phyloP scores from a whole-genome alignment of 1,140 invertebrate genomes.

The Sitobion miscanthi region DNA sequence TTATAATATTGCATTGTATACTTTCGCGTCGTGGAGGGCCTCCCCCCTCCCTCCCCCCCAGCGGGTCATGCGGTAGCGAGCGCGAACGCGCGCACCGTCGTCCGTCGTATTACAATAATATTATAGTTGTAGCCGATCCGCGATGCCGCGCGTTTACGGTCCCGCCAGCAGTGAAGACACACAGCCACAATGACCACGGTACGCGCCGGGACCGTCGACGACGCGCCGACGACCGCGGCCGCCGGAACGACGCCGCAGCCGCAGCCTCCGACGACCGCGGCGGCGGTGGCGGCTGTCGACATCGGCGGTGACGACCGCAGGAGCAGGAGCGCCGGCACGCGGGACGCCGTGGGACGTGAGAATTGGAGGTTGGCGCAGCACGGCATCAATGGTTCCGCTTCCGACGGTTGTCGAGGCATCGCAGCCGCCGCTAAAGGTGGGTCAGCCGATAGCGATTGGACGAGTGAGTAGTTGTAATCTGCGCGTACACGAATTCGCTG shows the following conservation, averaged over 20 bases:
- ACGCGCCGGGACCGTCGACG: not conserved
- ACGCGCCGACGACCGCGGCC: not conserved
- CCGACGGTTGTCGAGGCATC: not conserved
- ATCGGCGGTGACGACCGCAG: not conserved
- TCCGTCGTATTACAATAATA: not conserved
- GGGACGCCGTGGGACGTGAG: slow-evolving; percentile 32
- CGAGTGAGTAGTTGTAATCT: not conserved
- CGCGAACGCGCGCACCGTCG: not conserved
- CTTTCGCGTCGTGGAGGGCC: not conserved
- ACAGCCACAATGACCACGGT: slow-evolving; percentile 2
- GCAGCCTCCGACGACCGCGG: not conserved
- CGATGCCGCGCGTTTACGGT: not conserved
- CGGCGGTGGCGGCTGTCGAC: not conserved
- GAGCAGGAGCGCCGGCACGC: not conserved
- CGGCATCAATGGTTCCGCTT: not conserved
- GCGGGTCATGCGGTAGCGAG: not conserved
- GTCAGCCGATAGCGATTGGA: slow-evolving; percentile 19
- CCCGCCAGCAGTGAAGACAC: not conserved
- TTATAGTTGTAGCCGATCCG: not conserved
- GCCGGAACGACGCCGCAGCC: not conserved
- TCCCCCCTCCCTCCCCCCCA: not conserved
- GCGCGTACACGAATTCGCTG: not conserved
- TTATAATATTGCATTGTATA: not conserved
- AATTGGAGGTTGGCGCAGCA: slow-evolving; percentile 48
- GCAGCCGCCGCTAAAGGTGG: not conserved